A percentile compares a stretch with the other conserved stretches of the same genome.
These are phyloP conservation scores for Danio tinwini DNA, from an alignment of 2,797 vertebrate species.

Conservation along the genomic window DNA sequence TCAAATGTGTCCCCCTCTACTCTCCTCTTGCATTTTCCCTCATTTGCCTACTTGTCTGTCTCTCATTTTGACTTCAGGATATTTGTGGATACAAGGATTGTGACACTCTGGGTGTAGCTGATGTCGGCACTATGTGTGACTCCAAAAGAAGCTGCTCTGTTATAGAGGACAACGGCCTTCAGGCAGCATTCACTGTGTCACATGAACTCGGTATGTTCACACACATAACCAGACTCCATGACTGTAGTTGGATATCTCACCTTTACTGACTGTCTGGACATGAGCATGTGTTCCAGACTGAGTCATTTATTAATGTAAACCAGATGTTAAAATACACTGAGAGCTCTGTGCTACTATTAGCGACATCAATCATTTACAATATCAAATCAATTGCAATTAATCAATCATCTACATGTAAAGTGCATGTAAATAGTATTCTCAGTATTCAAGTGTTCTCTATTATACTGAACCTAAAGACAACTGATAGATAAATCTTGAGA, in stretches of 20 bases:
- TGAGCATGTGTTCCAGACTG: slow-evolving; percentile 52
- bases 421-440: too few relatives aligned
- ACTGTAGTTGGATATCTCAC: slow-evolving; percentile 46
- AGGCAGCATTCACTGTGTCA: slow-evolving; percentile 92
- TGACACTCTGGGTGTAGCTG: slow-evolving; percentile 91
- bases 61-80: slow-evolving; percentile 75
- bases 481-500: too few relatives aligned
- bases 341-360: not conserved
- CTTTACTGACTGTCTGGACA: slow-evolving; percentile 47
- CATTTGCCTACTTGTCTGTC: slow-evolving; percentile 9
- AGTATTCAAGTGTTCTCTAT: too few relatives aligned
- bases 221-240: slow-evolving; percentile 41
- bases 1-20: slow-evolving; percentile 59
- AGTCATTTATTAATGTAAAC: slow-evolving; percentile 57
- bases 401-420: not conserved
- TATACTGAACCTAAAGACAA: too few relatives aligned
- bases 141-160: slow-evolving; percentile 95
- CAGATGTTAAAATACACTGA: slow-evolving; percentile 32
- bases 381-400: not conserved
- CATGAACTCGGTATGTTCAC: slow-evolving; percentile 88
- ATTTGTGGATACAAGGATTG: slow-evolving; percentile 93
- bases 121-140: slow-evolving; percentile 95
- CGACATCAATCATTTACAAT: not conserved
- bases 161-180: slow-evolving; percentile 93
- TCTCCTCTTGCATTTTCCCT: slow-evolving; percentile 20